A percentile compares a stretch with the other conserved stretches of the same genome.
Conservation (phyloP, 2,113 vertebrate genomes). For the Henicopernis longicauda region DNA sequence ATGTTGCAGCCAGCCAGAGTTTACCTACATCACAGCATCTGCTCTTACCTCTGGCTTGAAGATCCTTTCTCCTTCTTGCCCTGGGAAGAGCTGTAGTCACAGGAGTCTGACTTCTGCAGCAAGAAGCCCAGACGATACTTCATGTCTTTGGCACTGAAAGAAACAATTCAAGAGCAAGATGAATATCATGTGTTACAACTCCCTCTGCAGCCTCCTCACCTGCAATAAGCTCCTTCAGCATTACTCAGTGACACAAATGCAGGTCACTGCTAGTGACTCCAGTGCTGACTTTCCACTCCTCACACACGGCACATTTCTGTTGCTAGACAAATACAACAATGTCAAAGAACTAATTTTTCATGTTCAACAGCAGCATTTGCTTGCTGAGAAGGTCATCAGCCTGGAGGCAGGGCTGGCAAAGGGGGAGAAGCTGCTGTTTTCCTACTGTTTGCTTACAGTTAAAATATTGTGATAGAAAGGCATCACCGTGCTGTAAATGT, state of each 20-base stretch:
- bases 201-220: not conserved
- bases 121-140: constrained; percentile 90
- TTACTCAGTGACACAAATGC: not conserved
- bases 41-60: constrained; percentile 78
- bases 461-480: not conserved
- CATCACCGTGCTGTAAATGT: not conserved
- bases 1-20: not conserved
- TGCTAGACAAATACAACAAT: not conserved
- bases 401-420: not conserved
- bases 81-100: constrained; percentile 73
- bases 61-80: constrained; percentile 75
- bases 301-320: not conserved
- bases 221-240: not conserved
- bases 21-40: not conserved
- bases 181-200: not conserved
- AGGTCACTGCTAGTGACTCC: not conserved
- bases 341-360: not conserved
- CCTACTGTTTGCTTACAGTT: not conserved
- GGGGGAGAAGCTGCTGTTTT: not conserved
- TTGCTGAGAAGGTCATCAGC: not conserved
- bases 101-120: constrained; percentile 86
- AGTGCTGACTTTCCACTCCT: not conserved
- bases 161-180: not conserved
- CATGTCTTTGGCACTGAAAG: constrained; percentile 89
- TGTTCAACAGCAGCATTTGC: not conserved